Evolutionary conservation across 2,797 vertebrate genomes (phyloP).

Genomic region (Acipenser oxyrinchus): DNA sequence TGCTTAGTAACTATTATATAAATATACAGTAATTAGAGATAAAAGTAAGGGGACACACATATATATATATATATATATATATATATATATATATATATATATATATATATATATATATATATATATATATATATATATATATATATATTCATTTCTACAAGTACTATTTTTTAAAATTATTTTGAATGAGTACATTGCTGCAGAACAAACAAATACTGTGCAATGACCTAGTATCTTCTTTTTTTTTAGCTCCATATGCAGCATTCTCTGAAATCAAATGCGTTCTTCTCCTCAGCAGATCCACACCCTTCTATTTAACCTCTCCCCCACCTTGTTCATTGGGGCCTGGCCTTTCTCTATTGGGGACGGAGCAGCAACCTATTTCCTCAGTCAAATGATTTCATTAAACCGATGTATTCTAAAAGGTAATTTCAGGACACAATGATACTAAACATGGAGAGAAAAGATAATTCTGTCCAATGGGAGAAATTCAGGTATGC

Average conservation of each 20-base stretch:
- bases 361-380: constrained; percentile 63
- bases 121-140: too few relatives aligned
- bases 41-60: too few relatives aligned
- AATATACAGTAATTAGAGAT: too few relatives aligned
- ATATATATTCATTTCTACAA: too few relatives aligned
- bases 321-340: constrained; percentile 57
- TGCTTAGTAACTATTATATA: too few relatives aligned
- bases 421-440: constrained; percentile 61
- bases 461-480: constrained; percentile 72
- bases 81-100: too few relatives aligned
- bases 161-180: too few relatives aligned
- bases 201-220: too few relatives aligned
- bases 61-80: too few relatives aligned
- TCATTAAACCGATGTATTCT: constrained; percentile 65
- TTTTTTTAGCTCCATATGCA: constrained; percentile 40
- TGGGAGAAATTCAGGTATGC: constrained; percentile 60
- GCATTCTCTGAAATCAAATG: constrained; percentile 37
- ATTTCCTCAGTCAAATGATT: constrained; percentile 61
- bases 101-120: too few relatives aligned
- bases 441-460: constrained; percentile 63
- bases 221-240: too few relatives aligned
- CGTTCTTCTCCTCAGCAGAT: constrained; percentile 43
- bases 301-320: constrained; percentile 70
- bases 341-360: constrained; percentile 54
- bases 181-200: too few relatives aligned